These are phyloP conservation scores for Gallinago nigripennis DNA, from an alignment of 2,797 vertebrate genomes.

Conservation along the genomic window DNA sequence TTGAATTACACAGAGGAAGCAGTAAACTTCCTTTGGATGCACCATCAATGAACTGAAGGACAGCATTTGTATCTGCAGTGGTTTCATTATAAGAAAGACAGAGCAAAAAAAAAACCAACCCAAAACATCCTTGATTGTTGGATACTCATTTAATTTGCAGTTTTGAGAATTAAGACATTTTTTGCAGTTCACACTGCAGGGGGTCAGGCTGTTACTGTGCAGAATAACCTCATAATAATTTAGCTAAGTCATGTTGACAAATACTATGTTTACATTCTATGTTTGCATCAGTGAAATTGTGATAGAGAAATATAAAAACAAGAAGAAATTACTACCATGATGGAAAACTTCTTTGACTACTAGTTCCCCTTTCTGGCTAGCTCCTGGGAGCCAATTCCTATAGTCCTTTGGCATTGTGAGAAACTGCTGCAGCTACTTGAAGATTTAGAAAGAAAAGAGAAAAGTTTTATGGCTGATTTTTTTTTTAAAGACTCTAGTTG, in stretches of 20 bases:
- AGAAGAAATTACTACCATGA: background rate
- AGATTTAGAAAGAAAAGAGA: background rate
- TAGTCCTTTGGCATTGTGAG: background rate
- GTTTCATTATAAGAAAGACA: background rate
- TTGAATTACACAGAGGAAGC: background rate
- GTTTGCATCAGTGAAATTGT: background rate
- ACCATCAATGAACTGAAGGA: fast-evolving
- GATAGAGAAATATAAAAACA: background rate
- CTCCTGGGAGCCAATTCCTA: background rate
- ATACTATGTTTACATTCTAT: background rate
- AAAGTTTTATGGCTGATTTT: background rate
- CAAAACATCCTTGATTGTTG: background rate
- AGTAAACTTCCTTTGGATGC: background rate
- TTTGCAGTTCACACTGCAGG: background rate
- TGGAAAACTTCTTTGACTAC: background rate
- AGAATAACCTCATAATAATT: background rate
- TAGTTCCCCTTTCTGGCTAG: background rate
- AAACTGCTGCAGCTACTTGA: background rate
- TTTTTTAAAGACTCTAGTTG: background rate
- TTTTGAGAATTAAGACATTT: background rate
- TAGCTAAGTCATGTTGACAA: background rate
- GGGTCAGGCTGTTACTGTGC: background rate
- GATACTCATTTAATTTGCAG: background rate
- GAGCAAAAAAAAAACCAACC: background rate
- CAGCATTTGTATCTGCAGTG: background rate